Evolutionary conservation across 1,140 invertebrate genomes (phyloP).

Genomic region (Panulirus ornatus): DNA sequence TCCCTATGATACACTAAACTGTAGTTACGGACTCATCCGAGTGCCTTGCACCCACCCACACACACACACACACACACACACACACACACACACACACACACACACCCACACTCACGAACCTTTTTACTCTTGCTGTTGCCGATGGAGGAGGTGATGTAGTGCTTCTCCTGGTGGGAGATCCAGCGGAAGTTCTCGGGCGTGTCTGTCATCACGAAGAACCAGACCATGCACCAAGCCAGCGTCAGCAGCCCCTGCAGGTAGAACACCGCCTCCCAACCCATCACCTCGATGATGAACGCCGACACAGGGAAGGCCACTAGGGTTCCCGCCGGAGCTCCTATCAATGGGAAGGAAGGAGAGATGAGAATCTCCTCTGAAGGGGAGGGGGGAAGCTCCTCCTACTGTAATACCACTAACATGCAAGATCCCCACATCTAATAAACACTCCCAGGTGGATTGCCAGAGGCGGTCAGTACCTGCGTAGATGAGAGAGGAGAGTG

Average conservation of each 20-base stretch:
- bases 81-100: too few species aligned
- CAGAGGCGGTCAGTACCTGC: constrained; percentile 89
- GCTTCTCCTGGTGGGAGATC: constrained; percentile 79
- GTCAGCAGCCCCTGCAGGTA: constrained; percentile 80
- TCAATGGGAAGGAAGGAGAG: constrained; percentile 79
- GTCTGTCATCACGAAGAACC: constrained; percentile 80
- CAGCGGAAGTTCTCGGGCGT: constrained; percentile 79
- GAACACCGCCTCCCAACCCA: constrained; percentile 89
- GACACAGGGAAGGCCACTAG: constrained; percentile 80
- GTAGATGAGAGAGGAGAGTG: constrained; percentile 92
- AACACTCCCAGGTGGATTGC: too few species aligned
- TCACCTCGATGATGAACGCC: constrained; percentile 82
- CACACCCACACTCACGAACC: background rate
- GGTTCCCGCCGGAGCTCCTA: constrained; percentile 78
- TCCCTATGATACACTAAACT: too few species aligned
- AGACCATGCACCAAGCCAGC: constrained; percentile 80
- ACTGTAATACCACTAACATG: too few species aligned
- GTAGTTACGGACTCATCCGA: too few species aligned
- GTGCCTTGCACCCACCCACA: too few species aligned
- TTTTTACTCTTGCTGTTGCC: constrained; percentile 69
- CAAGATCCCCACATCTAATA: too few species aligned
- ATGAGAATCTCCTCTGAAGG: too few species aligned
- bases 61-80: too few species aligned
- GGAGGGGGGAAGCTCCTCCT: too few species aligned
- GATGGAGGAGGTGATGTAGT: constrained; percentile 78